Evolutionary conservation across 2,113 vertebrate genomes (phyloP).

Genomic region (Orientallactaga bullata): DNA sequence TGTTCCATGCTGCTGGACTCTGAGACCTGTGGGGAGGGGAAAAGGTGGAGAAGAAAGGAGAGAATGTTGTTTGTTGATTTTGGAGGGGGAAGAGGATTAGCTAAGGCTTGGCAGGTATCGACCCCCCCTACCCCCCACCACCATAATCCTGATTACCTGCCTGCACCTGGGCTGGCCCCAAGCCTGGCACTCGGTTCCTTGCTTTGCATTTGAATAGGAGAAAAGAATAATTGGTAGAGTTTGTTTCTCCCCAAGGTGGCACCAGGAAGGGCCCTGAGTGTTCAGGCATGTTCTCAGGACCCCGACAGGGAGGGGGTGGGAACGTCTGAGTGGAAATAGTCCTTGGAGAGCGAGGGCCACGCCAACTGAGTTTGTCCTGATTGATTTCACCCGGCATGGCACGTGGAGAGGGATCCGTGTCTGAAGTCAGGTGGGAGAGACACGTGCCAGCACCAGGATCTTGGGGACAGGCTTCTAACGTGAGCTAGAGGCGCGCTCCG

Average conservation of each 20-base stretch:
- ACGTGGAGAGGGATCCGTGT: background rate
- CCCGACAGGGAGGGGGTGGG: background rate
- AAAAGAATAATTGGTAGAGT: background rate
- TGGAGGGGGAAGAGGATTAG: slow-evolving; percentile 51
- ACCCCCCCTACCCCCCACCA: too few species aligned
- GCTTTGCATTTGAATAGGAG: background rate
- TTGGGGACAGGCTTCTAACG: background rate
- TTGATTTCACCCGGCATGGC: background rate
- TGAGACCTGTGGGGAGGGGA: background rate
- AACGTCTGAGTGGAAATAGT: background rate
- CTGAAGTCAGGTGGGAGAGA: background rate
- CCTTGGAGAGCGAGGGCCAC: background rate
- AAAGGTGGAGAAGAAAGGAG: background rate
- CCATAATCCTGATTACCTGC: background rate
- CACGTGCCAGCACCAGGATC: rapidly evolving
- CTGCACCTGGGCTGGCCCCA: slow-evolving; percentile 23
- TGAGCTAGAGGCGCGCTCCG: background rate
- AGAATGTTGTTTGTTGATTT: slow-evolving; percentile 58
- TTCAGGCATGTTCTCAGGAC: background rate
- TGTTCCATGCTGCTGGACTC: background rate
- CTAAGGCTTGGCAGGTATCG: background rate
- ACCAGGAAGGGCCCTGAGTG: background rate
- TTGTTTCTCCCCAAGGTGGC: slow-evolving; percentile 2
- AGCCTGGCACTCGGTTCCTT: background rate
- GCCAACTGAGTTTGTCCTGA: background rate